A percentile compares a stretch with the other conserved stretches of the same genome.
Evolutionary conservation across 1,140 invertebrate species (phyloP).

Genomic region (Sesamia nonagrioides): DNA sequence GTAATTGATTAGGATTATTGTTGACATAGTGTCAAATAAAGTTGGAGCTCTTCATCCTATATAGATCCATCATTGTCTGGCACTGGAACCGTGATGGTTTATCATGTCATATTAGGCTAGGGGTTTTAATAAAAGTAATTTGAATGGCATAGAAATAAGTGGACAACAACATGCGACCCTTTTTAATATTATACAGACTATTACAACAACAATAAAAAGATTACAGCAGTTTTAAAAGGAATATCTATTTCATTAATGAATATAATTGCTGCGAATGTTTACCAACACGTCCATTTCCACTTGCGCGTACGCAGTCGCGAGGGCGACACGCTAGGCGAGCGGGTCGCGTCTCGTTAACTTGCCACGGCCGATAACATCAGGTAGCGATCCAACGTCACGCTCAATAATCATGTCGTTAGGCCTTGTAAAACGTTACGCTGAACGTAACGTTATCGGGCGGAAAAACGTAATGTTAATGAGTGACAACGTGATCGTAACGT

Average conservation of each 20-base stretch:
- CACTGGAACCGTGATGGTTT: too few species aligned
- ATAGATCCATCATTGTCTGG: too few species aligned
- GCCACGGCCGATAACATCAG: conserved; percentile 55
- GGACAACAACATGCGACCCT: background rate
- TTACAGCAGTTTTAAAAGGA: background rate
- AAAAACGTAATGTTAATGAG: background rate
- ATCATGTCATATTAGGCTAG: background rate
- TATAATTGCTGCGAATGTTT: conserved; percentile 41
- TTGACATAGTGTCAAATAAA: too few species aligned
- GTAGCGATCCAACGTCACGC: conserved; percentile 47
- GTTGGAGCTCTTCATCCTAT: too few species aligned
- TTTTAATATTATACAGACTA: background rate
- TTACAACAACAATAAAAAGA: background rate
- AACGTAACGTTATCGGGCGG: background rate
- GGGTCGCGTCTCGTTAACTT: conserved; percentile 56
- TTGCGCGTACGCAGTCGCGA: conserved; percentile 15
- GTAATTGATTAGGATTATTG: too few species aligned
- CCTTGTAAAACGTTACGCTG: background rate
- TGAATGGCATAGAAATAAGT: background rate
- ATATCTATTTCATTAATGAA: conserved; percentile 11
- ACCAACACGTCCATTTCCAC: conserved; percentile 22
- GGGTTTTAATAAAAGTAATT: background rate
- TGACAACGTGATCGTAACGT: background rate
- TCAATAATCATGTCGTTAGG: conserved; percentile 51
- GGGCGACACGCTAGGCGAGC: conserved; percentile 60